Evolutionary conservation across 2,797 vertebrate genomes (phyloP), one percentile per base, ranked within the genome.

Genomic region (Enteromius argenteus): DNA sequence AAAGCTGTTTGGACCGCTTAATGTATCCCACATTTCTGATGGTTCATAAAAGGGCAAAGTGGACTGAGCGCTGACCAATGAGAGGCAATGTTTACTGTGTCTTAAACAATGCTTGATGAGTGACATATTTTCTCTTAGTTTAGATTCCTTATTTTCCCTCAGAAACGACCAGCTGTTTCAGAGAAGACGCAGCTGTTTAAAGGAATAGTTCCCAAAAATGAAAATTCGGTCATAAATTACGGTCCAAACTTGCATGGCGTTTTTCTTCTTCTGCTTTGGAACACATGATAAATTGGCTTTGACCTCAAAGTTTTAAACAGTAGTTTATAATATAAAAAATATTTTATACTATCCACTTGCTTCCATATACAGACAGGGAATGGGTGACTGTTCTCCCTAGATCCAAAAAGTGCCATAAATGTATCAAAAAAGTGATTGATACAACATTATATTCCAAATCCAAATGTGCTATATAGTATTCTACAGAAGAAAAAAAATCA

Each of bases 151-250:
- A 79, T 83, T 74, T 71, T 74, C 19, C 27, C 35, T 83, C 37
- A 71, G 14, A 60, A 71, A 56, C n/a, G 27, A 53, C 23, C 78
- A 80, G 35, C 86, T 83, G 80, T 73, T 62, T 83, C 37, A 72
- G 80, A 86, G 53, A 53, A 46, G 51, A 80, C 9, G 4, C 84
- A 84, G 81, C 78, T 84, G 77, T 69, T 44, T 83, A 9, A 51
- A 56, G 32, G 6, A 56, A 23, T 21, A 15, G 58, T 49, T 69
- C 46, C 79, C 9, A 68, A 68, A 56, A 68, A 27, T 39, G 13
- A 4, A 51, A 78, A 27, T 14, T 80, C 1, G 2, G 3, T 53
- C 46, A 5, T 67, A 51, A 80, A 68, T 49, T 68, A 53, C 0
- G 9, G 64, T 49, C 17, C 60, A 62, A 46, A 66, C 42, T 42